Evolutionary conservation across 1,140 invertebrate genomes (phyloP).

Genomic region (Mamestra configurata): DNA sequence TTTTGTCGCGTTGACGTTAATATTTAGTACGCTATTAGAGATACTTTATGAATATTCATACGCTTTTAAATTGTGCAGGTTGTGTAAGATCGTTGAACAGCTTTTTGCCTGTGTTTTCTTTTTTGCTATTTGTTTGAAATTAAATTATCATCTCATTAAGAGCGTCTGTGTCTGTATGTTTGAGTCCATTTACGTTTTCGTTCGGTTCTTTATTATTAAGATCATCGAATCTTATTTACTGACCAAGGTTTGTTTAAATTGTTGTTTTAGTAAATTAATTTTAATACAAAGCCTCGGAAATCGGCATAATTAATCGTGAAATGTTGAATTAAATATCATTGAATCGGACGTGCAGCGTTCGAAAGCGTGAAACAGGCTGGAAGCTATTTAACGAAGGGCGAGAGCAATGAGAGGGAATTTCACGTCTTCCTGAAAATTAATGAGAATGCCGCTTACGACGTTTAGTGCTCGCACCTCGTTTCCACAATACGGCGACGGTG

Average conservation of each 20-base stretch:
- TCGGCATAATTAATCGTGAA: constrained; percentile 23
- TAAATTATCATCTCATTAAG: constrained; percentile 21
- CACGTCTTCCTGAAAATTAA: constrained; percentile 86
- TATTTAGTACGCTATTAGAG: constrained; percentile 27
- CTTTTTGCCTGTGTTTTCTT: constrained; percentile 5
- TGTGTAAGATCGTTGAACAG: constrained; percentile 14
- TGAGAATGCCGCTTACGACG: constrained; percentile 81
- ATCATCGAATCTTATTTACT: not conserved
- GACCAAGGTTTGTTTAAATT: constrained; percentile 2
- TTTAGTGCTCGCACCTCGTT: constrained; percentile 75
- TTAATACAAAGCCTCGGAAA: not conserved
- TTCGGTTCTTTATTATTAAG: not conserved
- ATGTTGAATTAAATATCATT: constrained; percentile 51
- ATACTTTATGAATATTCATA: constrained; percentile 44
- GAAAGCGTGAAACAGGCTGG: constrained; percentile 73
- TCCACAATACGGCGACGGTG: constrained; percentile 77
- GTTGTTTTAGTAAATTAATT: constrained; percentile 24
- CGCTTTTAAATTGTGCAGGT: constrained; percentile 42
- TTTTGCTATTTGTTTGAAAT: constrained; percentile 6
- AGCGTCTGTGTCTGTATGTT: not conserved
- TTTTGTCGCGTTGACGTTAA: constrained; percentile 36
- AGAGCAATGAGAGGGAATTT: constrained; percentile 80
- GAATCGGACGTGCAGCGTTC: constrained; percentile 56
- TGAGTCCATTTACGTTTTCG: not conserved
- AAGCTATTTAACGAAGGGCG: constrained; percentile 75